Percentiles rank a stretch among this genome's conserved stretches.
These are phyloP conservation scores for Lepidotrigona ventralis DNA, from an alignment of 1,140 invertebrate species.

Conservation along the genomic window DNA sequence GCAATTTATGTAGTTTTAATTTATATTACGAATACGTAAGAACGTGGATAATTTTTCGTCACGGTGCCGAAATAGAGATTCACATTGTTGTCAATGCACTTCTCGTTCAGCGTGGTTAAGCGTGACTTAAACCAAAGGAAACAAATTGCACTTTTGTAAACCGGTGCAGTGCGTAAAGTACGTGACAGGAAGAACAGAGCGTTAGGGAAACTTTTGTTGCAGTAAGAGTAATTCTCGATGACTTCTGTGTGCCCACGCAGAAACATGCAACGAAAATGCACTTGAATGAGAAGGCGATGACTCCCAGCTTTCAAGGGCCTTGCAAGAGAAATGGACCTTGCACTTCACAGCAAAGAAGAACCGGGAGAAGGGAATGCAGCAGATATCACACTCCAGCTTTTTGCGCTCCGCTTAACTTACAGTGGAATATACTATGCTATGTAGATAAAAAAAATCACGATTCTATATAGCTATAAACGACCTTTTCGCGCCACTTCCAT, in stretches of 20 bases:
- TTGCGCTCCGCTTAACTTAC: background rate
- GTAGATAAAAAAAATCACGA: background rate
- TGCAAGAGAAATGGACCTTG: conserved; percentile 10
- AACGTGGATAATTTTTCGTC: background rate
- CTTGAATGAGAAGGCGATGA: conserved; percentile 40
- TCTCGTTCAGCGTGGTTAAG: background rate
- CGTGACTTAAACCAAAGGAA: background rate
- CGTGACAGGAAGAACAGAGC: conserved; percentile 3
- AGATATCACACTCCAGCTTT: conserved; percentile 25
- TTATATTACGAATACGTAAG: background rate
- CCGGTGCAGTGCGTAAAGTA: conserved; percentile 16
- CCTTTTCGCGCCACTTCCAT: background rate
- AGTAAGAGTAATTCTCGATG: conserved; percentile 31
- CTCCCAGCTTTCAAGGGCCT: conserved; percentile 42
- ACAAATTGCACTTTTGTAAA: background rate
- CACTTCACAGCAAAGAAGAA: conserved; percentile 41
- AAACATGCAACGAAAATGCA: conserved; percentile 40
- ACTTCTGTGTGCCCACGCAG: conserved; percentile 33
- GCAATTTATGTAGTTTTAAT: conserved; percentile 14
- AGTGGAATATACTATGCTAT: background rate
- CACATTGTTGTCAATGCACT: background rate
- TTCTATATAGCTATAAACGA: background rate
- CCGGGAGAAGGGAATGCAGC: conserved; percentile 28
- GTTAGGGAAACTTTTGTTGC: conserved; percentile 12
- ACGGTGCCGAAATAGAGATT: background rate